Base-by-base conservation (phyloP, 2,113 vertebrate genomes). In the Hemicordylus capensis region DNA sequence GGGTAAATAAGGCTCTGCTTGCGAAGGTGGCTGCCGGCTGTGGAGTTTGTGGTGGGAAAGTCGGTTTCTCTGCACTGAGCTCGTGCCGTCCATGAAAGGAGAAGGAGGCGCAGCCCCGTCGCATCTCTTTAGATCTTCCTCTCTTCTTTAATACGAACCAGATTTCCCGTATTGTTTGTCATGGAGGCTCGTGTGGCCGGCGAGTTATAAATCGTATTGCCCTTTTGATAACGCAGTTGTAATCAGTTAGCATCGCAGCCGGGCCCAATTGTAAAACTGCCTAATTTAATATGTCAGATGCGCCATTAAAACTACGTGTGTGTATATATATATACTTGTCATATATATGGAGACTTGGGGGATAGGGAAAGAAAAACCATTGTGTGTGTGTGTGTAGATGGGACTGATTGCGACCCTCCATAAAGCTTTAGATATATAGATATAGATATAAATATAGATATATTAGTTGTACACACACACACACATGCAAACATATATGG, bases 161-260 rank as follows among this genome's bases (percentile, higher is more conserved):
- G 93, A 94, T 95, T 94, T 91, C 92, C 90, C 89, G 90, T 83
- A 77, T 89, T 93, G 94, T 95, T 95, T 94, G 93, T 94, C 93
- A 63, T 93, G 93, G 93, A 89, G 94, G 94, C 95, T 95, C 94
- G 91, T 85, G 91, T 85, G 94, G 93, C 95, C 85, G 42, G 31
- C 58, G 91, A 95, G 95, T 96, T 96, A 95, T 96, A 96, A 95
- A 96, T 96, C 96, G 95, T 96, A 96, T 93, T 95, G 73, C 93
- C 93, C 94, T 94, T 95, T 95, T 95, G 96, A 96, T 96, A 96
- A 96, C 93, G 94, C 94, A 87, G 94, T 95, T 95, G 95, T 95
- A 96, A 95, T 96, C 96, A 96, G 96, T 95, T 93, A 93, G 90
- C 87, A 94, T 95, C 93, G 91, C 91, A 90, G 94, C 95, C 95